Percentiles rank a stretch among this genome's conserved stretches.
These are phyloP conservation scores for Noctua comes DNA, from an alignment of 2,888 invertebrate species.

Conservation along the genomic window DNA sequence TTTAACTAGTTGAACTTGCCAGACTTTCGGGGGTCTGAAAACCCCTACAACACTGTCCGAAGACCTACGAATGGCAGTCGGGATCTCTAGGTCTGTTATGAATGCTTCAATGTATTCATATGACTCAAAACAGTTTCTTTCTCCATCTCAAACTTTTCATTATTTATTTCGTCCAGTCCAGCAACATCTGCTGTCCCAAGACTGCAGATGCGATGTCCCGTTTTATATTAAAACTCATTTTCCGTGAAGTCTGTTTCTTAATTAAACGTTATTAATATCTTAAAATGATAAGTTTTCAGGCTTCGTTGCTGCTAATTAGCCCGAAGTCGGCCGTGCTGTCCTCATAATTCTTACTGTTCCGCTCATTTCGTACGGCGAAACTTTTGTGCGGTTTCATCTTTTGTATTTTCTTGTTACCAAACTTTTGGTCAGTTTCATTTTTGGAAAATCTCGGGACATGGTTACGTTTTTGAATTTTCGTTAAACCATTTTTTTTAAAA, in stretches of 20 bases:
- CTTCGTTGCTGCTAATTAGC: slow-evolving; percentile 67
- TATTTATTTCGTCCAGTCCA: slow-evolving; percentile 22
- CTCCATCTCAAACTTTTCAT: slow-evolving; percentile 13
- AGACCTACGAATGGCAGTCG: neutral
- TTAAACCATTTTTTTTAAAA: too few species aligned
- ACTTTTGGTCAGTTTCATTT: slow-evolving; percentile 45
- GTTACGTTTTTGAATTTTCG: neutral
- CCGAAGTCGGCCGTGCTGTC: slow-evolving; percentile 57
- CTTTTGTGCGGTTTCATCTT: slow-evolving; percentile 66
- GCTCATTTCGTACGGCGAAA: slow-evolving; percentile 55
- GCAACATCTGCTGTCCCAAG: slow-evolving; percentile 46
- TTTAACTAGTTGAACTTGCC: neutral
- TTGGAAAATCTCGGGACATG: slow-evolving; percentile 31
- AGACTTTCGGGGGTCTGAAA: too few species aligned
- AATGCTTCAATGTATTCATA: neutral
- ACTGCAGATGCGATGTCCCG: slow-evolving; percentile 58
- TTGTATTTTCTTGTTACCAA: slow-evolving; percentile 58
- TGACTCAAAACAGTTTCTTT: neutral
- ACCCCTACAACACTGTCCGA: neutral
- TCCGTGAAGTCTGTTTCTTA: slow-evolving; percentile 66
- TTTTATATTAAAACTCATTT: slow-evolving; percentile 67
- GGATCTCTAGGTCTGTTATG: neutral
- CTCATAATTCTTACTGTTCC: slow-evolving; percentile 62
- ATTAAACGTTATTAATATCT: slow-evolving; percentile 70
- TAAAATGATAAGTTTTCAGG: slow-evolving; percentile 69